Evolutionary conservation across 2,113 vertebrate genomes (phyloP), one percentile per base, ranked within the genome.

Genomic region (Anhinga rufa): DNA sequence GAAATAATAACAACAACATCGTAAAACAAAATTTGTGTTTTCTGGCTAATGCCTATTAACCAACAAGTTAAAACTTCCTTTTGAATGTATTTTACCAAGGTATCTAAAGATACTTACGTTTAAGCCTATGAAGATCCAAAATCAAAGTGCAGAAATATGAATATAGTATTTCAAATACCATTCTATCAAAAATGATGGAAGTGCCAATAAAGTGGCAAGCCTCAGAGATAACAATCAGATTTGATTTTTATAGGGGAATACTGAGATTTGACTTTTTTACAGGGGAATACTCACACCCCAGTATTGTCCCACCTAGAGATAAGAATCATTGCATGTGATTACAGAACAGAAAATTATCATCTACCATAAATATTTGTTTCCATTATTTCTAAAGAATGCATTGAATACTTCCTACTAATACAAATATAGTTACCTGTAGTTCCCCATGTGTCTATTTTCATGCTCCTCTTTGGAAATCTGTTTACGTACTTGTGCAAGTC

Each of bases 361-460:
- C 62, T 72, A 72, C 29, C 75, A 78, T 36, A 89, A 86, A 80
- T 32, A 71, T 26, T 61, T 62, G n/a, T 24, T 90, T 77, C 49
- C 32, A 48, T 52, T 74, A 42, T 31, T 92, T 49, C 55, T 77
- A 62, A 74, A 88, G 55, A 93, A 94, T 36, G 15, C 17, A 68
- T 4, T 57, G 17, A 81, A 28, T 64, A 38, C 22, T 88, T 90
- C 24, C 55, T 75, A 76, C 26, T 62, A 71, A 82, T 49, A 57
- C 17, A 94, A 79, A 89, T 81, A 78, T 10, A 54, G 75, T 98
- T 98, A 99, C 99, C 99, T 99, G 97, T 99, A 99, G 97, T 99
- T 99, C 80, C 99, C 99, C 98, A 99, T 98, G 94, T 99, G 99
- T 94, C 98, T 98, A 65, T 99, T 99, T 98, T 99, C 99, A 88